Percentiles rank a stretch among this genome's conserved stretches.
phyloP scores from a whole-genome alignment of 2,113 vertebrate genomes.

The Thermophis baileyi region DNA sequence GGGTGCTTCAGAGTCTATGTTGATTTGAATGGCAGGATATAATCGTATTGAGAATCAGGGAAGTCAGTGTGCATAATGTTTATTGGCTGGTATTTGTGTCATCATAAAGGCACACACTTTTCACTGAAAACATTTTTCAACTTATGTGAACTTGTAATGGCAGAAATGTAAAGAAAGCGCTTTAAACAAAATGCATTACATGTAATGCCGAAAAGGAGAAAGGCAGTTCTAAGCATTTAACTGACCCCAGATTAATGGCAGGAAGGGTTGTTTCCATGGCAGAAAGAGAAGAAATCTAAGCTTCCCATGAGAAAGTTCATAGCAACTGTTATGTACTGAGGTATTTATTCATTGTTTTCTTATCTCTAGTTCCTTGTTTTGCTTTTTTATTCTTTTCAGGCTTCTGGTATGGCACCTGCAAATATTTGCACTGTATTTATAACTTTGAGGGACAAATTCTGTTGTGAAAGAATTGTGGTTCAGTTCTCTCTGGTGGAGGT shows the following conservation, averaged over 20 bases:
- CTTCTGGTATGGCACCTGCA: not conserved
- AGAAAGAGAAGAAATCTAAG: not conserved
- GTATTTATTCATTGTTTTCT: not conserved
- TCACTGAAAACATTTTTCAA: not conserved
- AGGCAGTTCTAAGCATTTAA: not conserved
- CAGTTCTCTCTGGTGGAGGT: not conserved
- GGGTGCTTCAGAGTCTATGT: not conserved
- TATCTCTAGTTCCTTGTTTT: not conserved
- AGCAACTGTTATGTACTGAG: not conserved
- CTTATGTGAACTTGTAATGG: not conserved
- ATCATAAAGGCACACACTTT: not conserved
- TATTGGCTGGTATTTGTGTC: not conserved
- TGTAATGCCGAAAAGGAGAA: not conserved
- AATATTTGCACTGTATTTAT: not conserved
- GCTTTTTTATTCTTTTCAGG: not conserved
- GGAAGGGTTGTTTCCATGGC: not conserved
- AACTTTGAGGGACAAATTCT: not conserved
- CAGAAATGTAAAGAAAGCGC: not conserved
- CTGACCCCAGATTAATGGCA: not conserved
- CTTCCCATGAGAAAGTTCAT: not conserved
- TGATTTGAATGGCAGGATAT: not conserved
- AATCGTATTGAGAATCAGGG: not conserved
- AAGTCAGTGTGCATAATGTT: not conserved
- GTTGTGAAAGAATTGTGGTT: not conserved
- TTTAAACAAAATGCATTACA: not conserved